Evolutionary conservation across 1,140 invertebrate genomes (phyloP), one percentile per base, ranked within the genome.

Genomic region (Drosophila novamexicana): DNA sequence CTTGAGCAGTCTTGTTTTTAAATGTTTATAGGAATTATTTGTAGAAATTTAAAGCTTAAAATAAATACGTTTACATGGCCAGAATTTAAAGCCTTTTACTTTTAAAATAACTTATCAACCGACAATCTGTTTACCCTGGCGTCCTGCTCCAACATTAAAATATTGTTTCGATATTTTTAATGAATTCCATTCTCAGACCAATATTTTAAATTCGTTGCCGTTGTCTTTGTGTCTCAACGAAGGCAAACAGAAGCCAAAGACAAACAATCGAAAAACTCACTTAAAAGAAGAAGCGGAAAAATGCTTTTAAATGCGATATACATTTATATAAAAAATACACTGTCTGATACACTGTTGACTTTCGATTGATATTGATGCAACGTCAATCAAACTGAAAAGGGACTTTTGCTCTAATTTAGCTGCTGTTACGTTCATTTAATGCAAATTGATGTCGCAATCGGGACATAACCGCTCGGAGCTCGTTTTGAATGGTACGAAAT

Each of bases 231-330:
- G 66, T 34, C 67, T 37, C 61, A 67, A 44, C 42, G 34, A 66
- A 58, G 18, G 14, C 76, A 89, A 86, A 88, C 79, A 80, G 62
- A 83, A 65, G 39, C 18, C 62, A 83, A 88, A 83, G 70, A 70
- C 57, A 77, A 82, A 77, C 53, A 88, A 79, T 66, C 64, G 59
- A 44, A 44, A 47, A 65, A 75, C 64, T 56, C 66, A 65, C 37
- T 78, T 59, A 57, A 67, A 77, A 65, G 63, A 61, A 49, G 65
- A 52, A 77, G 84, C 83, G 79, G 62, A 29, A 29, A 77, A 88
- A 88, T 59, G 79, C 79, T 79, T 77, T 88, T 79, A 76, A 70
- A 68, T 68, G 49, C 50, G 4, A 22, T 47, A 56, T 14, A 7
- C 7, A 63, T 70, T 57, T 57, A 65, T 58, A 18, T 58, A 50